phyloP scores from a whole-genome alignment of 2,113 vertebrate species.

The Gymnobelideus leadbeateri region DNA sequence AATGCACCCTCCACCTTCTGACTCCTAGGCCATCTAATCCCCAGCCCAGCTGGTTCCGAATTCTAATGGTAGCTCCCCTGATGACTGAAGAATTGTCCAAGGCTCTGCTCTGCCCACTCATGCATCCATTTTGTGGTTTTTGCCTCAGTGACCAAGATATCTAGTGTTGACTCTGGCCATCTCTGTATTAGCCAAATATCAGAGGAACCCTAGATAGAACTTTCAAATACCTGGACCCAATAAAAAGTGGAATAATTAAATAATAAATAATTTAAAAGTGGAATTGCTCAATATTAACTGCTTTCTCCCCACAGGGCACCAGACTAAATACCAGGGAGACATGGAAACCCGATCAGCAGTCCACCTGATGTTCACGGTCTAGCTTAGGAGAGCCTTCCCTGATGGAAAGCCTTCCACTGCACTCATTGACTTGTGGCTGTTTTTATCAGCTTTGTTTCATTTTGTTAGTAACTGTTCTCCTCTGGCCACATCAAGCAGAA shows the following conservation, averaged over 20 bases:
- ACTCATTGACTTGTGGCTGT: not conserved
- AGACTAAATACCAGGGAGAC: not conserved
- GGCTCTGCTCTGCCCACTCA: not conserved
- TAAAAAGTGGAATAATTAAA: not conserved
- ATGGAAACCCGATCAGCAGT: not conserved
- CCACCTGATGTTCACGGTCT: not conserved
- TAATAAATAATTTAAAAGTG: too few species aligned
- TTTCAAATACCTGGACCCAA: not conserved
- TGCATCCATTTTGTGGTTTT: not conserved
- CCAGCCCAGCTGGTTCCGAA: not conserved
- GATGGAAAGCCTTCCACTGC: not conserved
- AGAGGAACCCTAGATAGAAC: not conserved
- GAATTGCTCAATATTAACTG: not conserved
- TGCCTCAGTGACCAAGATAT: not conserved
- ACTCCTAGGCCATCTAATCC: not conserved
- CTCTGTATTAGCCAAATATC: not conserved
- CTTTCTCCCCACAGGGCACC: not conserved
- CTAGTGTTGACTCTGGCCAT: not conserved
- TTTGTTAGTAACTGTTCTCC: slow-evolving; percentile 27
- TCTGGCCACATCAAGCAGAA: slow-evolving; percentile 8
- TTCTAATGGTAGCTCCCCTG: not conserved
- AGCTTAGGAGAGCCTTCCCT: not conserved
- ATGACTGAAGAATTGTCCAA: not conserved
- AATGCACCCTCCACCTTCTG: not conserved
- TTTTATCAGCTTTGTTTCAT: not conserved